Base-by-base conservation (phyloP, 2,888 invertebrate species). In the Hyles lineata region DNA sequence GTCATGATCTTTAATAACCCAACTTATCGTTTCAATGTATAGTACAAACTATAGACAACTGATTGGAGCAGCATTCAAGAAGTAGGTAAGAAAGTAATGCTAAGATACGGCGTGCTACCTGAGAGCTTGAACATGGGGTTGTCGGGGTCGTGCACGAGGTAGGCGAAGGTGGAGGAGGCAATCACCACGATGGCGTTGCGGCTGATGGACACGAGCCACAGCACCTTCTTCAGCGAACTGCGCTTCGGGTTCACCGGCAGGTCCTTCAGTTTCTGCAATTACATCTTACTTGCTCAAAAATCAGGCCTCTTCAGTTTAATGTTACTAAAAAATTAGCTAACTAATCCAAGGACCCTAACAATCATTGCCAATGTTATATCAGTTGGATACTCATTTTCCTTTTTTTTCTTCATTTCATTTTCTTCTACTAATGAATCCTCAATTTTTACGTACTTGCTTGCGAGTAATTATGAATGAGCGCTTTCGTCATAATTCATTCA, bases 131-230 rank as follows among this genome's bases (percentile, higher is more conserved):
- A 97, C 2, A 97, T 96, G 21, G 96, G 94, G n/a, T 80, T 70
- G 0, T 90, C 72, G 0, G 93, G 89, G 76, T 95, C 95, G 82
- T 94, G 90, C 80, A 95, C 90, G 71, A 88, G 72, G 88, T 90
- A 97, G 0, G 97, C 96, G 77, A 96, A 85, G 2, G 95, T 76
- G 0, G 97, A 95, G 15, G 97, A 95, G 19, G 95, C 88, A 60
- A 97, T 86, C 43, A 98, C 97, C 52, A 97, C 95, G 21, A 98
- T 86, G 21, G 98, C 97, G 91, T 98, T 98, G 77, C 98, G 95
- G 2, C 97, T 96, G 79, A 97, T 97, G 17, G 97, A 97, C 29
- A 97, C 79, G 76, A 97, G 95, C 97, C 97, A 97, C 19, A 97
- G 87, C 5, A 92, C 77, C 85, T 96, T 96, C 81, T 95, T 95